Conservation (phyloP, 2,888 invertebrate genomes). For the Chrysodeixis includens region DNA sequence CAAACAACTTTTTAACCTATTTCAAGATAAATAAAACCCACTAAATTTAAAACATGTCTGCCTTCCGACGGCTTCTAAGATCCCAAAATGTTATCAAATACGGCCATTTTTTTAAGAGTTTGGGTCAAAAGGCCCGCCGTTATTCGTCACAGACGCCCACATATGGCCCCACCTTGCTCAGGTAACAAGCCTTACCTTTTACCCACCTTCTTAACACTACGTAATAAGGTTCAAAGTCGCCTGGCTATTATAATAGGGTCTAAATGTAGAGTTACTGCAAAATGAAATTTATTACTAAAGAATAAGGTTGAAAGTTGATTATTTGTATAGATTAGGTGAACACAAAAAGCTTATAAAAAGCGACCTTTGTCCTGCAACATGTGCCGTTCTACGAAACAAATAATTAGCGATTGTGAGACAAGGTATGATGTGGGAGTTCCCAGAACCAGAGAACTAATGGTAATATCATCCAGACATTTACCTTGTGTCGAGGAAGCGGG, state of each 20-base stretch:
- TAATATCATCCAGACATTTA: slow-evolving; percentile 47
- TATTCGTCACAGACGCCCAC: slow-evolving; percentile 64
- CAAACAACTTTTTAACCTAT: neutral
- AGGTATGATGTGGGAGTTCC: slow-evolving; percentile 57
- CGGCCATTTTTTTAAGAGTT: slow-evolving; percentile 50
- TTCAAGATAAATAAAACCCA: neutral
- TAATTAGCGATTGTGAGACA: slow-evolving; percentile 68
- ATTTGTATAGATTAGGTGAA: slow-evolving; percentile 42
- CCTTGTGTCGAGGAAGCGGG: slow-evolving; percentile 27
- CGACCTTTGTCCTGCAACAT: slow-evolving; percentile 70
- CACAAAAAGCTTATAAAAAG: slow-evolving; percentile 68
- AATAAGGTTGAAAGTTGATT: slow-evolving; percentile 31
- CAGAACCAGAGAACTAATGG: slow-evolving; percentile 35
- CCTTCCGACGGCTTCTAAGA: slow-evolving; percentile 28
- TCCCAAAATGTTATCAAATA: slow-evolving; percentile 55
- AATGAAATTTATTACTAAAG: neutral
- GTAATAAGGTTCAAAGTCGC: slow-evolving; percentile 31
- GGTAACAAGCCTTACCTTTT: slow-evolving; percentile 62
- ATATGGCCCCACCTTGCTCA: slow-evolving; percentile 72
- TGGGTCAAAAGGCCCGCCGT: slow-evolving; percentile 64
- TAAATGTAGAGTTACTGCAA: slow-evolving; percentile 9
- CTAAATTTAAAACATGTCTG: slow-evolving; percentile 27
- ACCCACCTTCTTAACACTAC: slow-evolving; percentile 24
- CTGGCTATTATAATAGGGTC: slow-evolving; percentile 12
- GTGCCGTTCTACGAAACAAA: slow-evolving; percentile 71